These are phyloP conservation scores for Cavia aperea DNA, from an alignment of 2,113 vertebrate species.

Conservation along the genomic window DNA sequence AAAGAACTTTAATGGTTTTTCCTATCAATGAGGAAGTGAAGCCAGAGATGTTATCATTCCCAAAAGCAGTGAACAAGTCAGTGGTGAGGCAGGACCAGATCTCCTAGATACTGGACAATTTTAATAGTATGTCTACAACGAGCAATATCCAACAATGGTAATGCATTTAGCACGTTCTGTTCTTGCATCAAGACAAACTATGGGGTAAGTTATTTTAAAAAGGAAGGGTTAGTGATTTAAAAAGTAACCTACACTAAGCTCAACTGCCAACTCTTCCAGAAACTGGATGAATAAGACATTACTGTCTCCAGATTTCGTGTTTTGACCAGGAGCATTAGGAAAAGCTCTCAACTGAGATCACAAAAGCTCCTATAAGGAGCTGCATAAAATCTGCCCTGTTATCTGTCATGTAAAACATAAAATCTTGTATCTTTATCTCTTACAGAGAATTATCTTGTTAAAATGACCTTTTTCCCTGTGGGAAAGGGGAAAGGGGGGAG, in stretches of 20 bases:
- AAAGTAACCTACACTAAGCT: neutral
- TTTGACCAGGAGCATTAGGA: slow-evolving; percentile 31
- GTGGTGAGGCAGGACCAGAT: neutral
- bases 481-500: neutral
- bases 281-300: neutral
- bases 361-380: neutral
- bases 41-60: neutral
- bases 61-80: neutral
- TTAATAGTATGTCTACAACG: neutral
- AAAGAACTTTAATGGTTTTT: slow-evolving; percentile 1
- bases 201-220: neutral
- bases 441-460: neutral
- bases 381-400: neutral
- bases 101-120: neutral
- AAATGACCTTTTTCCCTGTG: neutral
- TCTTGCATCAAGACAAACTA: neutral
- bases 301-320: neutral
- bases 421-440: neutral
- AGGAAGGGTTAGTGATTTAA: neutral
- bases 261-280: neutral
- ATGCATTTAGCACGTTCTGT: neutral
- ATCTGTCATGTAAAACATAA: slow-evolving; percentile 2
- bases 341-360: neutral
- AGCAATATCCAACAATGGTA: neutral
- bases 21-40: neutral